Conservation (phyloP, 2,113 vertebrate genomes). For the Eclectus roratus region DNA sequence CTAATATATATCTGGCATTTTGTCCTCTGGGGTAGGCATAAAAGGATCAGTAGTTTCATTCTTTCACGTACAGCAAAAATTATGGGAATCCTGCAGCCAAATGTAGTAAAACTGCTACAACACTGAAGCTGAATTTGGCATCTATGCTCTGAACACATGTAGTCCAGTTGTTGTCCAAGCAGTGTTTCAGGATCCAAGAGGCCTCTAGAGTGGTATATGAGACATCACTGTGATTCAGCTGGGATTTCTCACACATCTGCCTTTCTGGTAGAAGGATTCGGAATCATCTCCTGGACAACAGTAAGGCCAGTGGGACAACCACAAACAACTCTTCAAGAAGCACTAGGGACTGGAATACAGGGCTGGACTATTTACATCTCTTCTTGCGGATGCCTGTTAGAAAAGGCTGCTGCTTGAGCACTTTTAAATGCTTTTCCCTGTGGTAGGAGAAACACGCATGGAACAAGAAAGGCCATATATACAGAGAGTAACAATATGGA, state of each 20-base stretch:
- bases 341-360: not conserved
- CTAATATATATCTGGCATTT: slow-evolving; percentile 11
- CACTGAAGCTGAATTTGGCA: slow-evolving; percentile 44
- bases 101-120: slow-evolving; percentile 55
- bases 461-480: not conserved
- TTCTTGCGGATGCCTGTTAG: not conserved
- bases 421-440: not conserved
- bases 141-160: not conserved
- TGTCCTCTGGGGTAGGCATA: slow-evolving; percentile 23
- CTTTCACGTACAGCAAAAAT: slow-evolving; percentile 47
- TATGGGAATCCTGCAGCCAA: slow-evolving; percentile 46
- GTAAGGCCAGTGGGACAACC: not conserved
- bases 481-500: not conserved
- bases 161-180: slow-evolving; percentile 41
- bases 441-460: not conserved
- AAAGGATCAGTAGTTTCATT: slow-evolving; percentile 56
- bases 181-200: slow-evolving; percentile 25
- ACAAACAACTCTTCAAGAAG: not conserved
- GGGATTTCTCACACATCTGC: slow-evolving; percentile 49
- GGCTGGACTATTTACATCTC: not conserved
- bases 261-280: slow-evolving; percentile 35
- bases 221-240: not conserved
- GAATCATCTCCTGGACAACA: not conserved
- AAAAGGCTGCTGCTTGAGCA: not conserved
- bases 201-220: slow-evolving; percentile 34